Evolutionary conservation across 2,797 vertebrate genomes (phyloP).

Genomic region (Poecilia wingei): DNA sequence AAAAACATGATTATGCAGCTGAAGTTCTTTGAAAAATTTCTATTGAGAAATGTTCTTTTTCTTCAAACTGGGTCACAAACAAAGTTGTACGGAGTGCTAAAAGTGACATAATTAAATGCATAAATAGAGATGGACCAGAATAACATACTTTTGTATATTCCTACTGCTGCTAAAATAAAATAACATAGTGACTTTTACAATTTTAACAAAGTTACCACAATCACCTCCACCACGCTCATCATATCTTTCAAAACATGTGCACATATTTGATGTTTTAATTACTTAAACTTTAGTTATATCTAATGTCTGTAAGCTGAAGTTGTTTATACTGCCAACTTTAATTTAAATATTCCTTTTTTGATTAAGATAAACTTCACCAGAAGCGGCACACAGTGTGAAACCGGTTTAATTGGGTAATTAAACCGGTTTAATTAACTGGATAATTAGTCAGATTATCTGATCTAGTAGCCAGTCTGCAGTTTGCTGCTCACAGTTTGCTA

Average conservation of each 20-base stretch:
- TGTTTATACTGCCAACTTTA: background rate
- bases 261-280: background rate
- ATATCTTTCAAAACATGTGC: background rate
- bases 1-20: conserved; percentile 10
- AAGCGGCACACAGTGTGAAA: background rate
- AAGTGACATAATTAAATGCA: too few species aligned
- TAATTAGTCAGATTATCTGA: background rate
- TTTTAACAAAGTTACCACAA: background rate
- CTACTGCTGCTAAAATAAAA: background rate
- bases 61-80: conserved; percentile 6
- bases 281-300: background rate
- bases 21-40: conserved; percentile 5
- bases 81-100: too few species aligned
- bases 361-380: background rate
- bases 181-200: background rate
- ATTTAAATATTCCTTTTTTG: background rate
- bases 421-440: background rate
- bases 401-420: background rate
- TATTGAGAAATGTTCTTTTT: background rate
- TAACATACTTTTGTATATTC: background rate
- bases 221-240: background rate
- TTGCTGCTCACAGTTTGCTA: background rate
- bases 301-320: background rate
- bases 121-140: background rate
- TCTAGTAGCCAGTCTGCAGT: background rate